Evolutionary conservation across 2,888 invertebrate genomes (phyloP).

Genomic region (Dicyrtoma fusca): DNA sequence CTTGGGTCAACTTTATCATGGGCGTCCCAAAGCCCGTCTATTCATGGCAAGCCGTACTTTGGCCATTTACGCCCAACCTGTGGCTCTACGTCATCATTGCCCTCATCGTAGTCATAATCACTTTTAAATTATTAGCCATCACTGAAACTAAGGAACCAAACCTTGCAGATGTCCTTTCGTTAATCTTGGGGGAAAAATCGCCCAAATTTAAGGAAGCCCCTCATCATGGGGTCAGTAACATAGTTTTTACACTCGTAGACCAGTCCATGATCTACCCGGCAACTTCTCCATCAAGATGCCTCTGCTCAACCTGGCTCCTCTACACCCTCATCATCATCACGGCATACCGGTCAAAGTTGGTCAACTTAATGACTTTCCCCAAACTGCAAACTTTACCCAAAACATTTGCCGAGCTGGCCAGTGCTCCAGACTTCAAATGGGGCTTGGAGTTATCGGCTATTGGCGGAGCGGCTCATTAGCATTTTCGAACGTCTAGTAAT

Average conservation of each 20-base stretch:
- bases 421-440: constrained; percentile 30
- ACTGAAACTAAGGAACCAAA: background rate
- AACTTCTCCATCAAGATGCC: background rate
- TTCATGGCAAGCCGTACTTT: constrained; percentile 34
- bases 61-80: constrained; percentile 13
- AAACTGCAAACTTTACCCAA: constrained; percentile 28
- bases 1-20: constrained; percentile 40
- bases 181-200: no score
- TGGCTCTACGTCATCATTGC: constrained; percentile 10
- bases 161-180: no score
- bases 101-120: background rate
- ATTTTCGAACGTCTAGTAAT: constrained; percentile 35
- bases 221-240: no score
- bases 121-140: background rate
- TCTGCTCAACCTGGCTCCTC: constrained; percentile 32
- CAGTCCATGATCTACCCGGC: constrained; percentile 12
- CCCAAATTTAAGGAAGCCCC: no score
- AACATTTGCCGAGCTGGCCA: constrained; percentile 33
- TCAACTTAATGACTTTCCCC: constrained; percentile 36
- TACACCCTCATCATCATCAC: constrained; percentile 27
- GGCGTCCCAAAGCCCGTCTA: constrained; percentile 23
- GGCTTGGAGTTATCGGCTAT: constrained; percentile 35
- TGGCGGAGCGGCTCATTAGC: constrained; percentile 38
- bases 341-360: constrained; percentile 34
- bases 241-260: constrained; percentile 8